These are phyloP conservation scores for Numenius arquata DNA, from an alignment of 2,113 vertebrate genomes.

Conservation along the genomic window DNA sequence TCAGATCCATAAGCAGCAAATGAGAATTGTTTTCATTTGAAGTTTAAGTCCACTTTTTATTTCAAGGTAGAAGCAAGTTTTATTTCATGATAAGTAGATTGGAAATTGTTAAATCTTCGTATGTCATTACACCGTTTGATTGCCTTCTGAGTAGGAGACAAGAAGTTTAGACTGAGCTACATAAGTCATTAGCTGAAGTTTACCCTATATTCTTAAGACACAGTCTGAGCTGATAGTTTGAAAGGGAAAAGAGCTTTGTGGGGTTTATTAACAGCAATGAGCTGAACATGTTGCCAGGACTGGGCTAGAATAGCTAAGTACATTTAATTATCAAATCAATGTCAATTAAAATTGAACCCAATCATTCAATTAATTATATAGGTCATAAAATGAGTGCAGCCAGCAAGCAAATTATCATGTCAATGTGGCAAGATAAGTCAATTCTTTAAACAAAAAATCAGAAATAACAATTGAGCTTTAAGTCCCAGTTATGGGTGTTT, in stretches of 20 bases:
- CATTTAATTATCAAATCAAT: constrained; percentile 40
- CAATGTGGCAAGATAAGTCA: neutral
- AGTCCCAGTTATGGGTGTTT: neutral
- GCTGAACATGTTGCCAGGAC: neutral
- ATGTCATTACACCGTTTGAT: neutral
- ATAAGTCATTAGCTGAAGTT: neutral
- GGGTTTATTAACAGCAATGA: neutral
- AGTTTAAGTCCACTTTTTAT: neutral
- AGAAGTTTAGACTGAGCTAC: neutral
- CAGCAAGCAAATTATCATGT: neutral
- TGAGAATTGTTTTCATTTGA: neutral
- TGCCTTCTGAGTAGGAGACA: neutral
- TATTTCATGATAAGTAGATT: neutral
- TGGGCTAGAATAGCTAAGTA: neutral
- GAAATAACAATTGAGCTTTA: neutral
- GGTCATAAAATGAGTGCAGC: neutral
- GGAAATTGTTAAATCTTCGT: neutral
- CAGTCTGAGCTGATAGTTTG: neutral
- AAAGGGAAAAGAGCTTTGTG: neutral
- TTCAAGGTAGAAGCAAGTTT: neutral
- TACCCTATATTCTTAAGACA: neutral
- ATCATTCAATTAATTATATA: constrained; percentile 16
- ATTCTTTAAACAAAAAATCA: constrained; percentile 8
- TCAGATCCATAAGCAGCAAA: neutral
- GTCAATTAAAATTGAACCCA: constrained; percentile 33